A percentile compares a stretch with the other conserved stretches of the same genome.
These are phyloP conservation scores for Promerops cafer DNA, from an alignment of 2,113 vertebrate species.

Conservation along the genomic window DNA sequence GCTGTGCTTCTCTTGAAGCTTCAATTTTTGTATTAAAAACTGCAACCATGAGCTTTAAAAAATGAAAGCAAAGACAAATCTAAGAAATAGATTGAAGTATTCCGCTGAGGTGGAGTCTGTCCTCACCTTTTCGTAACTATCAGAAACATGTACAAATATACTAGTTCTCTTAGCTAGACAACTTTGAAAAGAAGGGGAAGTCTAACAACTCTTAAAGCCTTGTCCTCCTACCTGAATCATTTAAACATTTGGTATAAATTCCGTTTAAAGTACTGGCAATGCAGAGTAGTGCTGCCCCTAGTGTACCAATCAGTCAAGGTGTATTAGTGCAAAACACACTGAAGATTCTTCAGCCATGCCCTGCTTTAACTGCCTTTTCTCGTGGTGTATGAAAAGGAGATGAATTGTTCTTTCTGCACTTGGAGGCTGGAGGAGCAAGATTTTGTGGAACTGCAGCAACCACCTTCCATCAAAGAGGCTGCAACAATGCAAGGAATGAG, in stretches of 20 bases:
- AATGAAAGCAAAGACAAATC: conserved; percentile 54
- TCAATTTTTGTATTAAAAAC: conserved; percentile 1
- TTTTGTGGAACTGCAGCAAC: background rate
- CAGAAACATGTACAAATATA: background rate
- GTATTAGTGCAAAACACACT: background rate
- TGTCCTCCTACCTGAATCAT: background rate
- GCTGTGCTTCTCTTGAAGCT: conserved; percentile 45
- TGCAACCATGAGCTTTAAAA: conserved; percentile 29
- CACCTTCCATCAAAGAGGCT: background rate
- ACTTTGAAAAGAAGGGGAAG: background rate
- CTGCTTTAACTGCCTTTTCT: background rate
- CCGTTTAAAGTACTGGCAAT: background rate
- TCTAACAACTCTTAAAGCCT: background rate
- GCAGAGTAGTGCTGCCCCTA: background rate
- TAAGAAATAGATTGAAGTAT: conserved; percentile 33
- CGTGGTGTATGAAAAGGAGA: background rate
- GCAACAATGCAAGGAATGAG: background rate
- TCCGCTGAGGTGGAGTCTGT: background rate
- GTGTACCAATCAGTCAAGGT: background rate
- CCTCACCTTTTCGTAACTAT: background rate
- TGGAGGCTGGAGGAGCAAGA: background rate
- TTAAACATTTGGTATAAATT: background rate
- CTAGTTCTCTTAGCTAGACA: background rate
- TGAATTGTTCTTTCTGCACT: background rate
- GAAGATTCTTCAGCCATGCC: background rate